Conservation (phyloP, 2,797 vertebrate genomes). For the Limnodromus scolopaceus region DNA sequence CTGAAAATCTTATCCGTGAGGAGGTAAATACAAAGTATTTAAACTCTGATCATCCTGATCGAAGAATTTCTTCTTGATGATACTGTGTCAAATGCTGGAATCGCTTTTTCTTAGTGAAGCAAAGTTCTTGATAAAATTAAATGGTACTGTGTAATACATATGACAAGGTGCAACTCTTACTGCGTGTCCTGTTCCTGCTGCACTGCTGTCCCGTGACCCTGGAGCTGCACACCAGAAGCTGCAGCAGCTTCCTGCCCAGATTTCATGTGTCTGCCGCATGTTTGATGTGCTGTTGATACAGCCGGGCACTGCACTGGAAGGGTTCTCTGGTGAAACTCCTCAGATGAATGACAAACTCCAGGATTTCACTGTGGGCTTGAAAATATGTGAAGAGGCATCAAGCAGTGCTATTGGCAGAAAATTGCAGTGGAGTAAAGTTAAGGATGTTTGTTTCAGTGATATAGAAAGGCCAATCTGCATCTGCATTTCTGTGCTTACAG, state of each 20-base stretch:
- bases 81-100: not conserved
- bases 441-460: not conserved
- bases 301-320: rapidly evolving
- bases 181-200: rapidly evolving
- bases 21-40: not conserved
- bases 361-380: not conserved
- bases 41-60: not conserved
- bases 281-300: not conserved
- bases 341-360: not conserved
- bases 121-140: not conserved
- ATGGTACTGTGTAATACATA: rapidly evolving
- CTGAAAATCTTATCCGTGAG: not conserved
- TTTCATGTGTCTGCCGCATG: not conserved
- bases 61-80: not conserved
- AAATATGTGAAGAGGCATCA: not conserved
- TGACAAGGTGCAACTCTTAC: not conserved
- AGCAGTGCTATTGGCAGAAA: not conserved
- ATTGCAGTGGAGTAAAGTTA: not conserved
- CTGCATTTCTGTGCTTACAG: not conserved
- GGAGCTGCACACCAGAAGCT: not conserved
- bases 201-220: not conserved
- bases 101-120: not conserved
- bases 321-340: not conserved
- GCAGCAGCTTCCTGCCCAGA: not conserved
- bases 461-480: not conserved